A percentile compares a stretch with the other conserved stretches of the same genome.
Conservation (phyloP, 2,113 vertebrate species). For the Pycnonotus jocosus region DNA sequence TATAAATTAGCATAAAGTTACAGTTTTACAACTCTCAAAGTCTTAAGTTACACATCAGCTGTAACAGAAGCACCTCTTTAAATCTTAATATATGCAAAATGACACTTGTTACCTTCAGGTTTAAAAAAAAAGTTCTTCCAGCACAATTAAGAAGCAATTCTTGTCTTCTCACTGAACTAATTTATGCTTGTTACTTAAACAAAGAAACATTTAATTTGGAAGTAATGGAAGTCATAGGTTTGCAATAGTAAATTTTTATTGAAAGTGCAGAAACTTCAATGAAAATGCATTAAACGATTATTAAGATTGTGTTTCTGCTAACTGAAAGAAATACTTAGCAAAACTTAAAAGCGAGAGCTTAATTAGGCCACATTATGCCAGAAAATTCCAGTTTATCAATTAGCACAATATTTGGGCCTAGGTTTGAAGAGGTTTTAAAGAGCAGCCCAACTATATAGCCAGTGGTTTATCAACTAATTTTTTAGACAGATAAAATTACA, state of each 20-base stretch:
- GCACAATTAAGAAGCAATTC: slow-evolving; percentile 19
- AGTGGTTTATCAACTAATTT: background rate
- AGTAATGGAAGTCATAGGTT: background rate
- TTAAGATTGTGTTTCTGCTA: background rate
- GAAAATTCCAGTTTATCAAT: background rate
- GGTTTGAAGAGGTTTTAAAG: background rate
- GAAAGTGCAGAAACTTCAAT: background rate
- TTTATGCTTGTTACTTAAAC: background rate
- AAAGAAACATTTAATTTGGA: background rate
- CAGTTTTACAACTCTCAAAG: slow-evolving; percentile 41
- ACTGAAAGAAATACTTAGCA: background rate
- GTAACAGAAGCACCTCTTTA: slow-evolving; percentile 29
- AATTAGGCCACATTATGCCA: background rate
- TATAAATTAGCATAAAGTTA: slow-evolving; percentile 44
- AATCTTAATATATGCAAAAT: slow-evolving; percentile 56
- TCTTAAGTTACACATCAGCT: slow-evolving; percentile 43
- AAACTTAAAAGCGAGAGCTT: background rate
- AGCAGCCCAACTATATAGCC: background rate
- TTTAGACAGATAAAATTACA: background rate
- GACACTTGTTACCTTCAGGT: slow-evolving; percentile 16
- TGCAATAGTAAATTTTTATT: background rate
- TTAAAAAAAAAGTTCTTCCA: background rate
- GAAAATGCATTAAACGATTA: background rate
- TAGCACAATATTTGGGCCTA: background rate
- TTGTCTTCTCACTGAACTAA: background rate